Evolutionary conservation across 2,113 vertebrate genomes (phyloP).

Genomic region (Saccopteryx leptura): DNA sequence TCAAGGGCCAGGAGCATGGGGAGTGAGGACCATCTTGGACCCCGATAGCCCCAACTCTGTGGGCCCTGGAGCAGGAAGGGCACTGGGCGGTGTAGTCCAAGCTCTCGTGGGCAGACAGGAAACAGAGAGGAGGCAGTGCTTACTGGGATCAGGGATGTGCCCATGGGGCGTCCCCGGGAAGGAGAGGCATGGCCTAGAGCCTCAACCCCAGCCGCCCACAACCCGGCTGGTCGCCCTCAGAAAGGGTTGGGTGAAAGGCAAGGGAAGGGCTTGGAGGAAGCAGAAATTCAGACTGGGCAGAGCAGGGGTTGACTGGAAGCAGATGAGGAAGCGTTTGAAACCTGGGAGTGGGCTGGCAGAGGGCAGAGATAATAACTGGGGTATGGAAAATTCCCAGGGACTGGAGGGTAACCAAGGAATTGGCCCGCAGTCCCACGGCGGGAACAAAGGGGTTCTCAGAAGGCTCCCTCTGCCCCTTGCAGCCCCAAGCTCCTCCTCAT

Average conservation of each 20-base stretch:
- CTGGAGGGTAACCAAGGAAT: not conserved
- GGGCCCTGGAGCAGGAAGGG: not conserved
- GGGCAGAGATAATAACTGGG: not conserved
- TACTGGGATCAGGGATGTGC: not conserved
- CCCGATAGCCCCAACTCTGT: not conserved
- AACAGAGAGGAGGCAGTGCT: not conserved
- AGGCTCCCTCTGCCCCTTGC: not conserved
- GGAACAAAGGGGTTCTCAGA: not conserved
- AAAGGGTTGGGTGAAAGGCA: not conserved
- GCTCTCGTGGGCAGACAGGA: not conserved
- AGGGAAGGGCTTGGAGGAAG: not conserved
- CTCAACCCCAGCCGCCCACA: not conserved
- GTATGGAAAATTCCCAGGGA: constrained; percentile 42
- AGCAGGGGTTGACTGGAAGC: constrained; percentile 6
- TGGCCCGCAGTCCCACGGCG: not conserved
- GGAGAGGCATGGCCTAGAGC: accelerated
- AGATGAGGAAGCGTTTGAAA: not conserved
- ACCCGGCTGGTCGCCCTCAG: not conserved
- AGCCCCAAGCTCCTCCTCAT: not conserved
- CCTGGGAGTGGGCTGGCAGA: not conserved
- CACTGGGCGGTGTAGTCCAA: not conserved
- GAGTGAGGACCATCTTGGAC: not conserved
- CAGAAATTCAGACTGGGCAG: not conserved
- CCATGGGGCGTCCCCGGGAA: accelerated
- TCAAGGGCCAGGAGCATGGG: not conserved